A percentile compares a stretch with the other conserved stretches of the same genome.
These are phyloP conservation scores for Neodiprion lecontei DNA, from an alignment of 1,140 invertebrate species.

Conservation along the genomic window DNA sequence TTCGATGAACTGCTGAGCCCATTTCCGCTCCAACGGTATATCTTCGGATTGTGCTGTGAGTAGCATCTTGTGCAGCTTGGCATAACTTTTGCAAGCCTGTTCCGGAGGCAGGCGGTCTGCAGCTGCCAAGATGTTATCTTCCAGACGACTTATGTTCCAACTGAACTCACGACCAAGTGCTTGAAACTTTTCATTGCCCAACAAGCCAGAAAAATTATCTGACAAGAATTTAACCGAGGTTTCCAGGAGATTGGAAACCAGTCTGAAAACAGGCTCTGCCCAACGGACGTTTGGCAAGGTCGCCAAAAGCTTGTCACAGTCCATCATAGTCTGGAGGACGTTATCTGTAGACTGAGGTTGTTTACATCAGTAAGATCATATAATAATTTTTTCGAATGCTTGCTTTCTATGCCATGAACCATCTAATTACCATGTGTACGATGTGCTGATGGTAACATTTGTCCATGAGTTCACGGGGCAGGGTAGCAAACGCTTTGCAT, in stretches of 20 bases:
- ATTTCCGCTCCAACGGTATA: constrained; percentile 47
- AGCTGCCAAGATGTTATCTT: constrained; percentile 71
- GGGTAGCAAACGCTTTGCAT: constrained; percentile 80
- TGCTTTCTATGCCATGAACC: neutral
- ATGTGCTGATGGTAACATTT: constrained; percentile 84
- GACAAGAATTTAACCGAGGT: constrained; percentile 70
- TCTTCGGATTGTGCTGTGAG: constrained; percentile 42
- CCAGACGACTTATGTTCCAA: constrained; percentile 72
- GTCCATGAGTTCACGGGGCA: constrained; percentile 81
- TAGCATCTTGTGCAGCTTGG: constrained; percentile 59
- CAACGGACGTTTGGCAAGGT: constrained; percentile 74
- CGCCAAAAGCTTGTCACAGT: constrained; percentile 73
- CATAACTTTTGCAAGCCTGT: constrained; percentile 75
- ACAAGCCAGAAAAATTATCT: constrained; percentile 70
- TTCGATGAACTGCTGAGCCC: constrained; percentile 58
- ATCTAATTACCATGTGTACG: constrained; percentile 68
- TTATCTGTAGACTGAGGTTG: constrained; percentile 65
- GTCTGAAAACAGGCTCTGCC: constrained; percentile 73
- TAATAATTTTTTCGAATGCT: neutral
- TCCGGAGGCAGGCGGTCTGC: constrained; percentile 71
- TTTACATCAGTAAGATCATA: neutral
- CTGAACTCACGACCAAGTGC: constrained; percentile 70
- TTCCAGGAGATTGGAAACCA: constrained; percentile 73
- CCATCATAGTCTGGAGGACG: constrained; percentile 71
- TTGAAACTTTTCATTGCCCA: constrained; percentile 70